Conservation (phyloP, 2,113 vertebrate genomes). For the Lontra canadensis region DNA sequence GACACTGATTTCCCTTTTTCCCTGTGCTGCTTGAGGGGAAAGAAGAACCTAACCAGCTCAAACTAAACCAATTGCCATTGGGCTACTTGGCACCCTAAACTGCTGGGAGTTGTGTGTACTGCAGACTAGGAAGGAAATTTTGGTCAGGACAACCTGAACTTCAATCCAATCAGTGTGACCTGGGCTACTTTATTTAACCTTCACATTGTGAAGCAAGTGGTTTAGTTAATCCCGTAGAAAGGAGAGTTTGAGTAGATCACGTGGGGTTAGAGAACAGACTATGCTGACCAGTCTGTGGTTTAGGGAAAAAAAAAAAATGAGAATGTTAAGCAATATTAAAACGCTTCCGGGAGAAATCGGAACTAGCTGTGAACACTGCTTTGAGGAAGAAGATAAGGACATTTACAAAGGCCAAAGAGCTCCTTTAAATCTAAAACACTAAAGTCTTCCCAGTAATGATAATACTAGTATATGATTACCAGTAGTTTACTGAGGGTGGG, state of each 20-base stretch:
- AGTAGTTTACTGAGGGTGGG: background rate
- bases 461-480: background rate
- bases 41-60: background rate
- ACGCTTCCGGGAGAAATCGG: background rate
- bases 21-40: background rate
- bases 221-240: background rate
- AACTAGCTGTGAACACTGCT: background rate
- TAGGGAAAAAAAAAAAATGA: background rate
- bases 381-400: background rate
- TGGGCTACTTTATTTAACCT: background rate
- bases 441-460: background rate
- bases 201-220: background rate
- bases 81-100: background rate
- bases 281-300: background rate
- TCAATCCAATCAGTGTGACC: background rate
- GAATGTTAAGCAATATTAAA: constrained; percentile 8
- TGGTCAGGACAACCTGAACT: background rate
- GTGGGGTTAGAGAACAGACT: background rate
- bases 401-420: background rate
- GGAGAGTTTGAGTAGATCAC: background rate
- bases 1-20: background rate
- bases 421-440: background rate
- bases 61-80: background rate
- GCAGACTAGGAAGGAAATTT: background rate
- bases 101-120: background rate